Evolutionary conservation across 2,888 invertebrate genomes (phyloP).

Genomic region (Phorcus lineatus): DNA sequence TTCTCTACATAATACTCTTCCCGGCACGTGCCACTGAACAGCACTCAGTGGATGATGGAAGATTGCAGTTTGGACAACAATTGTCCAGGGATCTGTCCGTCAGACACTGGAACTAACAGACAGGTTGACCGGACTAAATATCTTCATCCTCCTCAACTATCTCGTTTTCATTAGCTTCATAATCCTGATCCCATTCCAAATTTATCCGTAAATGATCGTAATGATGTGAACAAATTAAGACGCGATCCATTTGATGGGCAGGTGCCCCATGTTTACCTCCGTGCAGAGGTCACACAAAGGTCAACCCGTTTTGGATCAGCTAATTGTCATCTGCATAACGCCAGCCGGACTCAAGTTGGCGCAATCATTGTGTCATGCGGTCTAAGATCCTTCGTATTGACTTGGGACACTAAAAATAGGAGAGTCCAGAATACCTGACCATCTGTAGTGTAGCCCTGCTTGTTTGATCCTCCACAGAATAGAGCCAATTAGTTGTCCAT

Average conservation of each 20-base stretch:
- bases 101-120: not conserved
- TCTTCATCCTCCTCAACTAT: not conserved
- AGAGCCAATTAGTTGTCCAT: slow-evolving; percentile 15
- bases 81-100: no score
- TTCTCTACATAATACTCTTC: no score
- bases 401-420: slow-evolving; percentile 4
- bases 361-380: slow-evolving; percentile 17
- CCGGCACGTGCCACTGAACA: no score
- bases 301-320: not conserved
- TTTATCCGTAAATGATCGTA: slow-evolving; percentile 19
- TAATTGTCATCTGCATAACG: not conserved
- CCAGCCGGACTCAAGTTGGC: not conserved
- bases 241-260: not conserved
- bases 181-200: slow-evolving; percentile 15
- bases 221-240: slow-evolving; percentile 21
- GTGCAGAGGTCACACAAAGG: not conserved
- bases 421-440: not conserved
- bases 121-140: slow-evolving; percentile 8
- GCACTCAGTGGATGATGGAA: no score
- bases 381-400: not conserved
- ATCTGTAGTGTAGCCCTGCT: not conserved
- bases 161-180: slow-evolving; percentile 14
- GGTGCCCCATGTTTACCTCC: slow-evolving; percentile 11
- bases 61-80: no score
- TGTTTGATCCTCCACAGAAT: slow-evolving; percentile 12